These are phyloP conservation scores for Discoglossus pictus DNA, from an alignment of 2,797 vertebrate species.

Conservation along the genomic window DNA sequence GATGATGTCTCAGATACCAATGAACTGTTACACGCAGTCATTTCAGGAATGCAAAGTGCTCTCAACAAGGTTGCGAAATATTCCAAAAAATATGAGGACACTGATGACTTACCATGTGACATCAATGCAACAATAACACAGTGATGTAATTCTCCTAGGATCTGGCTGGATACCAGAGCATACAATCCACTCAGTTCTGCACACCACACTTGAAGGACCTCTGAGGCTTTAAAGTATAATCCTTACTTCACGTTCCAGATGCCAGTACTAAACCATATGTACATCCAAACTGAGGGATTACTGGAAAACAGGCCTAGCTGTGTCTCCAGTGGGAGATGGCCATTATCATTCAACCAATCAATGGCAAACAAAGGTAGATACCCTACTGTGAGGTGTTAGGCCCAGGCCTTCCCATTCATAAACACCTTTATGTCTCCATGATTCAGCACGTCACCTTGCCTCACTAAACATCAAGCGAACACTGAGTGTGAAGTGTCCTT, in stretches of 20 bases:
- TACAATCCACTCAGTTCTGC: constrained; percentile 46
- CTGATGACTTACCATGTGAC: constrained; percentile 63
- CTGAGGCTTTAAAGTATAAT: constrained; percentile 34
- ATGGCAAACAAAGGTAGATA: constrained; percentile 51
- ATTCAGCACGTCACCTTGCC: constrained; percentile 40
- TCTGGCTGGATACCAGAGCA: constrained; percentile 40
- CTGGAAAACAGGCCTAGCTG: background rate
- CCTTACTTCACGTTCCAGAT: constrained; percentile 32
- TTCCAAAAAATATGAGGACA: constrained; percentile 12
- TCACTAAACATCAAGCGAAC: background rate
- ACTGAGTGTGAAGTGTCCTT: background rate
- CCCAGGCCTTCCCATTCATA: constrained; percentile 48
- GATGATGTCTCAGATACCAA: background rate
- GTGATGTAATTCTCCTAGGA: constrained; percentile 49
- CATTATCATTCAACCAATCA: background rate
- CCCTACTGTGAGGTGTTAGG: constrained; percentile 32
- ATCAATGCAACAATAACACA: constrained; percentile 41
- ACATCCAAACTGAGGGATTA: background rate
- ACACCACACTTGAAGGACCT: constrained; percentile 37
- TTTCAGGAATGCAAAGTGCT: constrained; percentile 17
- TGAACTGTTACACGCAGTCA: constrained; percentile 3
- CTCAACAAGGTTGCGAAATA: background rate
- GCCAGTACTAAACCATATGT: constrained; percentile 16
- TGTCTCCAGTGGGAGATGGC: background rate
- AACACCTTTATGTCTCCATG: constrained; percentile 56